Percentiles rank a stretch among this genome's conserved stretches.
These are phyloP conservation scores for Scaeva pyrastri DNA, from an alignment of 2,888 invertebrate species.

Conservation along the genomic window DNA sequence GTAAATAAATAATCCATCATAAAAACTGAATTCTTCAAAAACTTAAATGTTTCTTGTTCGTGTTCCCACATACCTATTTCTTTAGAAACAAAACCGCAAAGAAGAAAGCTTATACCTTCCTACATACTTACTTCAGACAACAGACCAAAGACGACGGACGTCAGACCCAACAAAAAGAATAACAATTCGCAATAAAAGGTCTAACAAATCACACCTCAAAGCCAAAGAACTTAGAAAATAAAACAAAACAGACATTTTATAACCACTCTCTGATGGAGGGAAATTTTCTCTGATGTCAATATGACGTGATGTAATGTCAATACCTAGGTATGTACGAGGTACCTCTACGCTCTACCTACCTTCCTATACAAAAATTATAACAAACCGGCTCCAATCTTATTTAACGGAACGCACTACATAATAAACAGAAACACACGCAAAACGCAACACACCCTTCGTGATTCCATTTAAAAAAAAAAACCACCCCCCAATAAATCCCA, in stretches of 20 bases:
- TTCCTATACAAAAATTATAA: no score
- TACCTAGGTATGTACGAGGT: neutral
- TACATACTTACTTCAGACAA: no score
- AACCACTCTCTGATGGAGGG: neutral
- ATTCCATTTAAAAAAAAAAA: slow-evolving; percentile 41
- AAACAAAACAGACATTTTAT: neutral
- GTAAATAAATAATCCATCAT: no score
- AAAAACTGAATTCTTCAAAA: no score
- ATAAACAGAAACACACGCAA: slow-evolving; percentile 27
- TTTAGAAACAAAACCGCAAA: no score
- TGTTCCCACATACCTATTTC: no score
- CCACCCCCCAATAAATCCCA: slow-evolving; percentile 41
- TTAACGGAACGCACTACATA: slow-evolving; percentile 23
- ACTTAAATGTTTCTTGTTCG: no score
- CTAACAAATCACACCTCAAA: neutral
- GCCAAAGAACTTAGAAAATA: neutral
- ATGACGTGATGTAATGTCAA: slow-evolving; percentile 20
- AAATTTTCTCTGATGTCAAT: slow-evolving; percentile 39
- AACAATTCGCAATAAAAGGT: no score
- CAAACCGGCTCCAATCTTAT: slow-evolving; percentile 33
- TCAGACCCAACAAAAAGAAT: no score
- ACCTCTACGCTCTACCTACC: no score
- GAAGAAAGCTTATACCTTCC: no score
- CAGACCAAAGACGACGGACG: no score
- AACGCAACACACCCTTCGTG: slow-evolving; percentile 36